Conservation (phyloP, 2,113 vertebrate genomes). For the Anarhynchus alexandrinus region DNA sequence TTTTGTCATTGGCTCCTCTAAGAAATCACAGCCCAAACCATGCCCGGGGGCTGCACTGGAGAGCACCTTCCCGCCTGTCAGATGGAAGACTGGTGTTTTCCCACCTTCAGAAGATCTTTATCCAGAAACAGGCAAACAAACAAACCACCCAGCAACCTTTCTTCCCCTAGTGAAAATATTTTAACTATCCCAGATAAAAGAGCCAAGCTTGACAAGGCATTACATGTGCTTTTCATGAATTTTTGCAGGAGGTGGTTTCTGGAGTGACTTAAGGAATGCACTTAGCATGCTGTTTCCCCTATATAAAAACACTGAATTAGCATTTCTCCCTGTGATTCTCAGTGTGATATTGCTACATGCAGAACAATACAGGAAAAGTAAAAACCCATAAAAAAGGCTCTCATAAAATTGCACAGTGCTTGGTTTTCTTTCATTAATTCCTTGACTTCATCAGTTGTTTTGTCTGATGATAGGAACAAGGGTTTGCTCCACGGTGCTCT, state of each 20-base stretch:
- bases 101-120: neutral
- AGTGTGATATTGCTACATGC: neutral
- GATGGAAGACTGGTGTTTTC: neutral
- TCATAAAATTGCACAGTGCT: neutral
- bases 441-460: neutral
- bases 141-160: neutral
- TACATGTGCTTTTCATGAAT: neutral
- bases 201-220: neutral
- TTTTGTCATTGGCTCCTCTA: neutral
- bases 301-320: neutral
- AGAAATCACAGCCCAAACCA: neutral
- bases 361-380: neutral
- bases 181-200: neutral
- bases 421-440: neutral
- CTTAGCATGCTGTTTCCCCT: neutral
- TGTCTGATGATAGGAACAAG: neutral
- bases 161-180: neutral
- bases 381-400: neutral
- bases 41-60: neutral
- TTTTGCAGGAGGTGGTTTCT: neutral
- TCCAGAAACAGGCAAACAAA: neutral
- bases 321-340: neutral
- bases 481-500: neutral
- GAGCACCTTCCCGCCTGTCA: neutral
- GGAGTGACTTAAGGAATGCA: slow-evolving; percentile 6